These are phyloP conservation scores for Lathamus discolor DNA, from an alignment of 2,113 vertebrate species.

Conservation along the genomic window DNA sequence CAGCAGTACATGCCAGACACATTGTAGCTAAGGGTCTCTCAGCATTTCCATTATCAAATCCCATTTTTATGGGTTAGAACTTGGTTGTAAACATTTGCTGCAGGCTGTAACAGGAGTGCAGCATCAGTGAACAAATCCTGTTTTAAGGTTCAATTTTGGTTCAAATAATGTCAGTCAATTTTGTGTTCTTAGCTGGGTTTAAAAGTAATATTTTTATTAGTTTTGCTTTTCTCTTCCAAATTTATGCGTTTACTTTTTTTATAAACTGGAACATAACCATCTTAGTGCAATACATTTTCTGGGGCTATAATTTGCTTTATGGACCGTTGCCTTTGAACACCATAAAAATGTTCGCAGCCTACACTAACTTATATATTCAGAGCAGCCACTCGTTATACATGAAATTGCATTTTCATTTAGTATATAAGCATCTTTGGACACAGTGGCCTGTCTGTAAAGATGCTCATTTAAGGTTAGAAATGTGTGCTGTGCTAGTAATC, in stretches of 20 bases:
- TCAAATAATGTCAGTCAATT: slow-evolving; percentile 17
- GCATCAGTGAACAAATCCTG: slow-evolving; percentile 55
- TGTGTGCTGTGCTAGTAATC: neutral
- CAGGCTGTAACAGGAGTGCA: slow-evolving; percentile 32
- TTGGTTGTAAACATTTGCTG: slow-evolving; percentile 45
- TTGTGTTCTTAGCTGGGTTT: neutral
- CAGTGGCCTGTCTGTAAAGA: neutral
- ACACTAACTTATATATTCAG: neutral
- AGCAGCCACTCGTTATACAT: neutral
- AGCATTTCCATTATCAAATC: slow-evolving; percentile 52
- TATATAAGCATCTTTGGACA: neutral
- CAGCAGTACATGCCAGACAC: neutral
- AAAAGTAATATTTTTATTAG: neutral
- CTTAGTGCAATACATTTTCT: neutral
- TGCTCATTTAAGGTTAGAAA: neutral
- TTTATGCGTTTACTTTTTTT: neutral
- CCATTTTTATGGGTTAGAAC: slow-evolving; percentile 49
- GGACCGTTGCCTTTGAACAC: neutral
- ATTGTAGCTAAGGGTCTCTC: slow-evolving; percentile 15
- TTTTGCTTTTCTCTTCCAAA: neutral
- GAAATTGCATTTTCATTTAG: neutral
- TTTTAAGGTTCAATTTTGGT: slow-evolving; percentile 3
- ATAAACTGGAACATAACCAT: neutral
- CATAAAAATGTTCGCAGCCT: neutral
- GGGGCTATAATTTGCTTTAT: neutral